A percentile compares a stretch with the other conserved stretches of the same genome.
These are phyloP conservation scores for Hyles lineata DNA, from an alignment of 2,888 invertebrate species.

Conservation along the genomic window DNA sequence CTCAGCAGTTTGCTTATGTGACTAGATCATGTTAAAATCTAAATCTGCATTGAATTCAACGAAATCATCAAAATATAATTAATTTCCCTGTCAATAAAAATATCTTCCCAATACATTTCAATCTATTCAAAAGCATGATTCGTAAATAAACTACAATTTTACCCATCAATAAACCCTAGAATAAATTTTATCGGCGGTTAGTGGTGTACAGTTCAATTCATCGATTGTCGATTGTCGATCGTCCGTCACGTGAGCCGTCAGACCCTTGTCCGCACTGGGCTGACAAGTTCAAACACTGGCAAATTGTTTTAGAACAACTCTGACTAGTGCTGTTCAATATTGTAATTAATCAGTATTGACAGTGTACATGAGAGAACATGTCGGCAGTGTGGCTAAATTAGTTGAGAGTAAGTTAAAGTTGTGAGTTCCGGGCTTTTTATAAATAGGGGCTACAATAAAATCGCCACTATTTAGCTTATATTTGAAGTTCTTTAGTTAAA, in stretches of 20 bases:
- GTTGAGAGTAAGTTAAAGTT: too few species aligned
- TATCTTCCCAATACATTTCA: neutral
- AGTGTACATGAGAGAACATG: neutral
- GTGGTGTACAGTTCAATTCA: constrained; percentile 19
- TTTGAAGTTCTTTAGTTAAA: too few species aligned
- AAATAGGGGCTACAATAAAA: too few species aligned
- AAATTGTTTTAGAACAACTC: constrained; percentile 21
- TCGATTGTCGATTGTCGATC: constrained; percentile 20
- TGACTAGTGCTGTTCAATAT: constrained; percentile 7
- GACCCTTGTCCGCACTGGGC: constrained; percentile 21
- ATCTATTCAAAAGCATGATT: neutral
- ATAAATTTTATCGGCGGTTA: constrained; percentile 1
- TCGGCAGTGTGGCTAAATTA: neutral
- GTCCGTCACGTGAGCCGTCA: constrained; percentile 19
- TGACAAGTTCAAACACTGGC: constrained; percentile 24
- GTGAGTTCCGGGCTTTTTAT: too few species aligned
- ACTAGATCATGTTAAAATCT: too few species aligned
- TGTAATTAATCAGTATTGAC: constrained; percentile 14
- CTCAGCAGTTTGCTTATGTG: too few species aligned
- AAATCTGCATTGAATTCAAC: too few species aligned
- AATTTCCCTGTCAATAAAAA: neutral
- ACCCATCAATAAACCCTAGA: neutral
- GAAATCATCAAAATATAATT: too few species aligned
- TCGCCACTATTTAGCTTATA: too few species aligned
- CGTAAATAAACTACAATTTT: neutral